phyloP scores from a whole-genome alignment of 2,797 vertebrate genomes.

The Bucorvus abyssinicus region DNA sequence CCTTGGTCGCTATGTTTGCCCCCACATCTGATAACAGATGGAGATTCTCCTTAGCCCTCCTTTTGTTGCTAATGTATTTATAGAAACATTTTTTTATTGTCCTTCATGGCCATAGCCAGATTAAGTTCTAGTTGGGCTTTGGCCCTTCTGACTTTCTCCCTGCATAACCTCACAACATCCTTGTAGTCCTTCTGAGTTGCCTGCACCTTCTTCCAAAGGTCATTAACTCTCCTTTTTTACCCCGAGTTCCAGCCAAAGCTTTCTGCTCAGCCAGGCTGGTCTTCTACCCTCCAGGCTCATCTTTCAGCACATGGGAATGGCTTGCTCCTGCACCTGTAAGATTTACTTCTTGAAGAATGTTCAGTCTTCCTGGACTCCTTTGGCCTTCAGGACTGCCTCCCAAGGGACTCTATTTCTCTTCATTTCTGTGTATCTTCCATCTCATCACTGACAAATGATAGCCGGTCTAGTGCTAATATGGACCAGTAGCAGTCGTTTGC shows the following conservation, averaged over 20 bases:
- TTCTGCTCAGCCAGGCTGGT: no score
- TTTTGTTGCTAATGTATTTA: background rate
- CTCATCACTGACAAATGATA: background rate
- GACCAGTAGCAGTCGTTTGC: background rate
- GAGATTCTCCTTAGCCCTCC: background rate
- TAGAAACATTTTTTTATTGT: background rate
- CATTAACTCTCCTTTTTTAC: background rate
- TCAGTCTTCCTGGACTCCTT: background rate
- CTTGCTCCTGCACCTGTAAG: background rate
- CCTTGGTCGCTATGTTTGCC: background rate
- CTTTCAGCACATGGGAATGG: background rate
- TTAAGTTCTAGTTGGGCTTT: background rate
- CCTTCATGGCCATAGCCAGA: background rate
- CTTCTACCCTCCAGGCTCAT: background rate
- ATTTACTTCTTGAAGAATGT: background rate
- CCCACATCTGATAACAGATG: background rate
- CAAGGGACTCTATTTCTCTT: background rate
- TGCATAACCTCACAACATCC: background rate
- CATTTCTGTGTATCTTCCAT: background rate
- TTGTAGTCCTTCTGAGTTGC: background rate
- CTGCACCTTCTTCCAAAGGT: background rate
- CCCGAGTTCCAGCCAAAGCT: background rate
- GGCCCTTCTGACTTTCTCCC: background rate
- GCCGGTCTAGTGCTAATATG: background rate
- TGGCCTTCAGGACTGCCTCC: background rate